A percentile compares a stretch with the other conserved stretches of the same genome.
These are phyloP conservation scores for Balaeniceps rex DNA, from an alignment of 2,113 vertebrate genomes.

Conservation along the genomic window DNA sequence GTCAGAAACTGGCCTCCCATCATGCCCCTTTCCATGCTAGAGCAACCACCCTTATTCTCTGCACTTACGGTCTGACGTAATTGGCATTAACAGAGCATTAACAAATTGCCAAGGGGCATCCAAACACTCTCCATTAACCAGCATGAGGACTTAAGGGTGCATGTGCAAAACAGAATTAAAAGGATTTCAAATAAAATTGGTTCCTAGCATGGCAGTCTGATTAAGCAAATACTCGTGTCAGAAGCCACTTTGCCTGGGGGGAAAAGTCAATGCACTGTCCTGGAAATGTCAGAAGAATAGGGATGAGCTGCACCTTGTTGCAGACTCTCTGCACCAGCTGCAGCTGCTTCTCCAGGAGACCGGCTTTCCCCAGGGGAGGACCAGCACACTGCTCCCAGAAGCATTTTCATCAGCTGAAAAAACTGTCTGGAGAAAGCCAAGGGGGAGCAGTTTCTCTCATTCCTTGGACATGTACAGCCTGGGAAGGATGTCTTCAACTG, in stretches of 20 bases:
- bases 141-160: neutral
- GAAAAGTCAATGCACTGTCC: neutral
- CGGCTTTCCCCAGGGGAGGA: neutral
- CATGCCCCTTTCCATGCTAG: neutral
- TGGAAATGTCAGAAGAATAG: neutral
- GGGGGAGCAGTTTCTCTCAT: neutral
- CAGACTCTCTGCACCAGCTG: neutral
- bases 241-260: neutral
- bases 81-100: constrained; percentile 7
- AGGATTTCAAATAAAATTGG: neutral
- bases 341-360: neutral
- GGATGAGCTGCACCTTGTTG: neutral
- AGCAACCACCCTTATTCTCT: neutral
- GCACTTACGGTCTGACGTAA: neutral
- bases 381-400: neutral
- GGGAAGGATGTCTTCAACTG: neutral
- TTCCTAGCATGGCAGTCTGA: neutral
- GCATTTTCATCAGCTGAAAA: neutral
- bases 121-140: neutral
- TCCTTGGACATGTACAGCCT: neutral
- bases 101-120: neutral
- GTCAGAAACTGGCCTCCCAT: neutral
- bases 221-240: neutral
- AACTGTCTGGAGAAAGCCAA: neutral
- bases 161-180: neutral